Percentiles rank a stretch among this genome's conserved stretches.
Evolutionary conservation across 2,888 invertebrate species (phyloP).

Genomic region (Drosophila bunnanda): DNA sequence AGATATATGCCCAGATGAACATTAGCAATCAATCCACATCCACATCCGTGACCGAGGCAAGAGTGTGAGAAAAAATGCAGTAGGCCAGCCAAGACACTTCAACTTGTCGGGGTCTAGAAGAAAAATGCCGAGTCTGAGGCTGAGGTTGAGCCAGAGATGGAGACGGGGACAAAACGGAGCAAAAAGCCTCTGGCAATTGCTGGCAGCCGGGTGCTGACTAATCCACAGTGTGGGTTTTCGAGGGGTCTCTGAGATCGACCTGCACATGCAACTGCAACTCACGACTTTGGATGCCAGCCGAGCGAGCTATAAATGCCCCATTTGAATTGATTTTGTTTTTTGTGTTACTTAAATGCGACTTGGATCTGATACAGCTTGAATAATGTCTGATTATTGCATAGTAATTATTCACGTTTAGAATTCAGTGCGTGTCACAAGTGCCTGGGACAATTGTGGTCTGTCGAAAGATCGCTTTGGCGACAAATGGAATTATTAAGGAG

Average conservation of each 20-base stretch:
- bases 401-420: conserved; percentile 40
- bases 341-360: conserved; percentile 13
- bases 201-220: conserved; percentile 39
- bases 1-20: conserved; percentile 60
- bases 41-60: conserved; percentile 54
- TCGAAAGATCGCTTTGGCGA: conserved; percentile 19
- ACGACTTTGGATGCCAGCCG: conserved; percentile 23
- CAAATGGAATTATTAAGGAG: conserved; percentile 9
- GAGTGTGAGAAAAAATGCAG: conserved; percentile 52
- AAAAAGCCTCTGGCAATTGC: conserved; percentile 32
- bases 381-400: conserved; percentile 13
- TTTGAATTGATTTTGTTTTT: conserved; percentile 34
- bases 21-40: conserved; percentile 74
- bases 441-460: conserved; percentile 19
- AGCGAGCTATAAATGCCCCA: conserved; percentile 31
- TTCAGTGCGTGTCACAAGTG: conserved; percentile 29
- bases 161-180: conserved; percentile 34
- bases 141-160: not conserved
- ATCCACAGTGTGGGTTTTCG: conserved; percentile 32
- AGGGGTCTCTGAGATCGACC: conserved; percentile 1
- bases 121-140: conserved; percentile 14
- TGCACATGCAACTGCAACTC: conserved; percentile 40
- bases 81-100: conserved; percentile 51
- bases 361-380: conserved; percentile 29
- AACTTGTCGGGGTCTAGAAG: conserved; percentile 48